Conservation (phyloP, 2,888 invertebrate genomes). For the Rotaria macrura region DNA sequence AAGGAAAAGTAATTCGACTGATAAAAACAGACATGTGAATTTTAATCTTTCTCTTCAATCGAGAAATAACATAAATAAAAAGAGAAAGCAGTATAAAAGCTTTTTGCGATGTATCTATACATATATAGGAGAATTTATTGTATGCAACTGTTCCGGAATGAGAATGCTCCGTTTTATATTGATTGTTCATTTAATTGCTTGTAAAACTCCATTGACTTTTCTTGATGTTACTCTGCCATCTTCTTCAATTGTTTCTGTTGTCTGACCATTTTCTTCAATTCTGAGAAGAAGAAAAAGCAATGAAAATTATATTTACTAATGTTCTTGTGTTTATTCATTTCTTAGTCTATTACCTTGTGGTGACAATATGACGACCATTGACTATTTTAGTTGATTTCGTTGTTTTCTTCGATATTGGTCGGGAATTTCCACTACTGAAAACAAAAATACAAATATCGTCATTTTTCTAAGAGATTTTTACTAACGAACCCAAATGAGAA, state of each 20-base stretch:
- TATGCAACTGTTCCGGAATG: background rate
- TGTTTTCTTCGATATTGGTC: no score
- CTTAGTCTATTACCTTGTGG: background rate
- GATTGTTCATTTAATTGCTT: background rate
- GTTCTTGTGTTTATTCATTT: no score
- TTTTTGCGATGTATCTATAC: background rate
- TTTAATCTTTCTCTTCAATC: background rate
- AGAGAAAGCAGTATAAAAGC: background rate
- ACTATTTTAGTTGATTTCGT: no score
- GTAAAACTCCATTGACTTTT: background rate
- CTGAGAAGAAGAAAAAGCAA: background rate
- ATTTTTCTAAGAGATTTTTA: no score
- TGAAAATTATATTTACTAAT: background rate
- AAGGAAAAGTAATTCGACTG: background rate
- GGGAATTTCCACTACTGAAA: background rate
- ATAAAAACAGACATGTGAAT: background rate
- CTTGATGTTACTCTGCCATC: background rate
- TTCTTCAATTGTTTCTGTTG: slow-evolving; percentile 16
- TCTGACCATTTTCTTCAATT: slow-evolving; percentile 6
- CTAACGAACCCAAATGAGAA: background rate
- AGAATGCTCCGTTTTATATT: background rate
- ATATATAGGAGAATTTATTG: no score
- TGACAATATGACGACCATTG: background rate
- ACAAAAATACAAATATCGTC: no score
- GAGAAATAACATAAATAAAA: background rate